Evolutionary conservation across 2,888 invertebrate genomes (phyloP).

Genomic region (Tetragonisca angustula): DNA sequence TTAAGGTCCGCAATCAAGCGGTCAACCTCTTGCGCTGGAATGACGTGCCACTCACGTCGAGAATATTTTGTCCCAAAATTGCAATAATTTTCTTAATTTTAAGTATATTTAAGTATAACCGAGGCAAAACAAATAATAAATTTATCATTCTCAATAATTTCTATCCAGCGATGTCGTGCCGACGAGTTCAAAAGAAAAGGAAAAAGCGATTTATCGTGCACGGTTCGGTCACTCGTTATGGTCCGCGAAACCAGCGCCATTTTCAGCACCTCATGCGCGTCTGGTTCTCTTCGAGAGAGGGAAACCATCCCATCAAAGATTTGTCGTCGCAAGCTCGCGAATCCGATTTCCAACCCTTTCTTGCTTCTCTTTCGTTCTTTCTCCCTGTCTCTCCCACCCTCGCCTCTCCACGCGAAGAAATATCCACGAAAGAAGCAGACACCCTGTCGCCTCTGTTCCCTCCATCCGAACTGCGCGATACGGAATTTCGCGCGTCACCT

Average conservation of each 20-base stretch:
- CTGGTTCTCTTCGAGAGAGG: constrained; percentile 15
- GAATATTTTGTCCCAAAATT: too few relatives aligned
- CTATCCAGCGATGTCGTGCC: too few relatives aligned
- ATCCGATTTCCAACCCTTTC: constrained; percentile 45
- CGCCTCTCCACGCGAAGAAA: constrained; percentile 1
- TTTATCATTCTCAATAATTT: too few relatives aligned
- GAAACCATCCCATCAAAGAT: constrained; percentile 41
- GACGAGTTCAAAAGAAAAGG: too few relatives aligned
- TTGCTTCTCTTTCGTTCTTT: background rate
- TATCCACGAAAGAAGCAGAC: constrained; percentile 8
- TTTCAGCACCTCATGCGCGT: constrained; percentile 30
- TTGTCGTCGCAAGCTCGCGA: constrained; percentile 40
- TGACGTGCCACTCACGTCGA: too few relatives aligned
- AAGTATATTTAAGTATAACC: too few relatives aligned
- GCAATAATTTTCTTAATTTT: too few relatives aligned
- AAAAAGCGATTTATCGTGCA: too few relatives aligned
- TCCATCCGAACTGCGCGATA: constrained; percentile 4
- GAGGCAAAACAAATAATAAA: too few relatives aligned
- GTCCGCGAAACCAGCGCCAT: background rate
- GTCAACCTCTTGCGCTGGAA: too few relatives aligned
- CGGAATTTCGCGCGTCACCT: constrained; percentile 17
- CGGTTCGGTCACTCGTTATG: too few relatives aligned
- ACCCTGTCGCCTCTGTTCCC: constrained; percentile 3
- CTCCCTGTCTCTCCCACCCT: background rate
- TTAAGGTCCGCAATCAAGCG: too few relatives aligned